A percentile compares a stretch with the other conserved stretches of the same genome.
Conservation (phyloP, 2,797 vertebrate genomes). For the Setipinna tenuifilis region DNA sequence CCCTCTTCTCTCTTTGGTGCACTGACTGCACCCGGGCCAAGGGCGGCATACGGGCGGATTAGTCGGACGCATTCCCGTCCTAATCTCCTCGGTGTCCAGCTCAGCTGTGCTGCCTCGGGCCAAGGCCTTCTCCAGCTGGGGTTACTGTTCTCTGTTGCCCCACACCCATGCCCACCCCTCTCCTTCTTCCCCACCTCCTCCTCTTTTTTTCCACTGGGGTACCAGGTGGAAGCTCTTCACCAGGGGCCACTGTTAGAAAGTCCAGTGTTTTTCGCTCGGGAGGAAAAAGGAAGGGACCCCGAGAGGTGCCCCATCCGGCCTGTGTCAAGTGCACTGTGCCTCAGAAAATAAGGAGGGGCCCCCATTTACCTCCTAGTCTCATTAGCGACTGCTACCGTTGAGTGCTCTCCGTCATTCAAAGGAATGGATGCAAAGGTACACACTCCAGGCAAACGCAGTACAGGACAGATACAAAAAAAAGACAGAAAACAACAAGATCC, state of each 20-base stretch:
- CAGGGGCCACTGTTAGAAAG: constrained; percentile 52
- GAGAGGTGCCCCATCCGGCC: constrained; percentile 56
- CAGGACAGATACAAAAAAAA: background rate
- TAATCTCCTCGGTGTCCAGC: constrained; percentile 65
- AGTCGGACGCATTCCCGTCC: constrained; percentile 69
- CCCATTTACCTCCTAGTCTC: constrained; percentile 35
- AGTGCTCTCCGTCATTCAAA: constrained; percentile 47
- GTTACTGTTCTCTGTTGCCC: constrained; percentile 40
- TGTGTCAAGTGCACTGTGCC: constrained; percentile 55
- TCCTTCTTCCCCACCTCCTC: constrained; percentile 1
- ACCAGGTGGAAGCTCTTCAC: constrained; percentile 56
- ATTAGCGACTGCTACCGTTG: constrained; percentile 52
- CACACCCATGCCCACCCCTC: background rate
- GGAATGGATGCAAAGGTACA: constrained; percentile 35
- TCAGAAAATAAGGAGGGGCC: constrained; percentile 52
- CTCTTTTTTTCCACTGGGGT: background rate
- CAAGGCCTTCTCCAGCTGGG: constrained; percentile 50
- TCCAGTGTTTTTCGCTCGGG: constrained; percentile 54
- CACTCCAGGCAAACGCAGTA: constrained; percentile 40
- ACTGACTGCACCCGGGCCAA: constrained; percentile 48
- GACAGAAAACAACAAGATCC: background rate
- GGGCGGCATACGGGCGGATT: constrained; percentile 67
- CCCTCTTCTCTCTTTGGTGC: constrained; percentile 62
- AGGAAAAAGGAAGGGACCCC: constrained; percentile 40
- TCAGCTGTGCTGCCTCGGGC: constrained; percentile 65